These are phyloP conservation scores for Ceyx margarethae DNA, from an alignment of 2,113 vertebrate genomes.

Conservation along the genomic window DNA sequence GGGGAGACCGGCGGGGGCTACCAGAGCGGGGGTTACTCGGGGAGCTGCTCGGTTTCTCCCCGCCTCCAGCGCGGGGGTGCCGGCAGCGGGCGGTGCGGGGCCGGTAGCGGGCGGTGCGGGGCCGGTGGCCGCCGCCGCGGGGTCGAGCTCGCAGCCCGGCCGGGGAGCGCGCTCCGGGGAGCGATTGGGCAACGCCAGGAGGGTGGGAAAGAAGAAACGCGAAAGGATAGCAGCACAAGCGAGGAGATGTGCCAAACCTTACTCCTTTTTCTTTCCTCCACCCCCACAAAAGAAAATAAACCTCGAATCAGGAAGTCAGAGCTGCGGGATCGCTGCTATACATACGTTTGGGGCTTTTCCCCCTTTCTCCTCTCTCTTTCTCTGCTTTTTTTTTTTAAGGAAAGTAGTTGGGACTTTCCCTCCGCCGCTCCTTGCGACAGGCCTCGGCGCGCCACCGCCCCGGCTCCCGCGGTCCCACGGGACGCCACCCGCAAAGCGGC, in stretches of 20 bases:
- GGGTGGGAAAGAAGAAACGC: too few species aligned
- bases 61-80: too few species aligned
- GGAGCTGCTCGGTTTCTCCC: not conserved
- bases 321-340: not conserved
- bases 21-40: not conserved
- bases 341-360: not conserved
- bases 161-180: not conserved
- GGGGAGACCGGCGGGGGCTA: not conserved
- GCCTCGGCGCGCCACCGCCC: not conserved
- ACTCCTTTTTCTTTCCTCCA: constrained; percentile 43
- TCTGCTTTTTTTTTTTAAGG: not conserved
- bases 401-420: not conserved
- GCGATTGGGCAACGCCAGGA: not conserved
- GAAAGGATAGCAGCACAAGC: not conserved
- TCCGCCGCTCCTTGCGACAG: not conserved
- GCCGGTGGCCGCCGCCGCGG: not conserved
- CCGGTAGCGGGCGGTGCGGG: not conserved
- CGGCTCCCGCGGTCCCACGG: not conserved
- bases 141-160: not conserved
- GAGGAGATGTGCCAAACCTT: not conserved
- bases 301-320: constrained; percentile 43
- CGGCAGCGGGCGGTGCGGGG: not conserved
- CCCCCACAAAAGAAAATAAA: constrained; percentile 42
- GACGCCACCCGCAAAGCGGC: not conserved
- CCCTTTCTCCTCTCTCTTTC: not conserved